These are phyloP conservation scores for Scolopax rusticola DNA, from an alignment of 2,797 vertebrate species.

Conservation along the genomic window DNA sequence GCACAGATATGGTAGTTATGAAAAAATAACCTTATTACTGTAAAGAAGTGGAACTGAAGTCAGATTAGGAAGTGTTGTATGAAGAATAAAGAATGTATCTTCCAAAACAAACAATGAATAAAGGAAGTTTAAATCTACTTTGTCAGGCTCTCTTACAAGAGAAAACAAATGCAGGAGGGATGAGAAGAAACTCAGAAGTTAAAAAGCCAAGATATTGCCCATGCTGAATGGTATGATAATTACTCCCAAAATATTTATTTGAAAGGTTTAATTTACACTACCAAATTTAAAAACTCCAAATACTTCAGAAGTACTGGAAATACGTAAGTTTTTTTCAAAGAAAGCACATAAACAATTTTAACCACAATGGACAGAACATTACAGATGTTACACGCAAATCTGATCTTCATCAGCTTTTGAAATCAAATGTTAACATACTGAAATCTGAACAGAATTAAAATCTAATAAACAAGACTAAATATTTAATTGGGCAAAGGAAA, in stretches of 20 bases:
- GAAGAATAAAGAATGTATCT: neutral
- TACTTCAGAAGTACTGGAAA: neutral
- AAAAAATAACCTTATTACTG: neutral
- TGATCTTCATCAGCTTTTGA: neutral
- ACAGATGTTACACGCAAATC: neutral
- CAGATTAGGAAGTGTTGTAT: neutral
- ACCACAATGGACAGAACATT: neutral
- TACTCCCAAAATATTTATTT: neutral
- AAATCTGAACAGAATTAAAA: neutral
- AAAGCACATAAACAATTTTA: neutral
- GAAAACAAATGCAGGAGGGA: neutral
- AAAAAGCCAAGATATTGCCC: neutral
- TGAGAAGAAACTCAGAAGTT: neutral
- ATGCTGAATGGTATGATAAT: neutral
- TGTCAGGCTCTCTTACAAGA: neutral
- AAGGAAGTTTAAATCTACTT: neutral
- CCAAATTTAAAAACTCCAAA: neutral
- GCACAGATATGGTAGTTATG: neutral
- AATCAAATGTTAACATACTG: neutral
- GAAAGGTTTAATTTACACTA: neutral
- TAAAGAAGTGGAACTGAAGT: neutral
- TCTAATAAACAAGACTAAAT: neutral
- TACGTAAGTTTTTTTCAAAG: neutral
- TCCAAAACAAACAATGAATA: neutral
- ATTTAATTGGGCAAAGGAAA: neutral